A percentile compares a stretch with the other conserved stretches of the same genome.
Conservation (phyloP, 2,113 vertebrate species). For the Fulmarus glacialis region DNA sequence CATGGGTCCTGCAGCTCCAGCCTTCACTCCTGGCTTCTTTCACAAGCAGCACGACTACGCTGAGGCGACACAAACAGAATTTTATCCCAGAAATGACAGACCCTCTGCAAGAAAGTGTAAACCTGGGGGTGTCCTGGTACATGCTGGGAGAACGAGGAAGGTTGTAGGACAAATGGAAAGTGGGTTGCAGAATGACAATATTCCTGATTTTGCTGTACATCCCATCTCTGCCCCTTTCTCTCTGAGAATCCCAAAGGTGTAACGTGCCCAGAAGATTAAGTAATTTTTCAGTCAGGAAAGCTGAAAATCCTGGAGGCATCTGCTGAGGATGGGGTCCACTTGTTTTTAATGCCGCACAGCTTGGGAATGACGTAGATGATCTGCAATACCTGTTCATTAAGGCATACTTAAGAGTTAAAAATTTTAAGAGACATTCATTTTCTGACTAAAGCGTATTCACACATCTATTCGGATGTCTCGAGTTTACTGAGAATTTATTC, state of each 20-base stretch:
- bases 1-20: neutral
- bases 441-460: neutral
- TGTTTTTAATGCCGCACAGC: neutral
- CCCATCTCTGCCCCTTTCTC: neutral
- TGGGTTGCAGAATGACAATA: neutral
- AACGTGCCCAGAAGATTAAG: rapidly evolving
- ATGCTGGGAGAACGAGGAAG: rapidly evolving
- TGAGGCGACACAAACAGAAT: neutral
- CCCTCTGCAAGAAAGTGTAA: neutral
- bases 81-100: neutral
- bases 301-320: neutral
- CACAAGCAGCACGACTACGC: rapidly evolving
- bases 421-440: rapidly evolving
- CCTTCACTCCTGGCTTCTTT: neutral
- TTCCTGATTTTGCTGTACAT: neutral
- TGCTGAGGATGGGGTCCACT: rapidly evolving
- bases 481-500: neutral
- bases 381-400: neutral
- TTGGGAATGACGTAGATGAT: neutral
- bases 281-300: neutral
- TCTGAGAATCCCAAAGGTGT: neutral
- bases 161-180: neutral
- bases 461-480: neutral
- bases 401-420: neutral
- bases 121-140: rapidly evolving